A percentile compares a stretch with the other conserved stretches of the same genome.
Evolutionary conservation across 2,888 invertebrate genomes (phyloP).

Genomic region (Leuctra nigra): DNA sequence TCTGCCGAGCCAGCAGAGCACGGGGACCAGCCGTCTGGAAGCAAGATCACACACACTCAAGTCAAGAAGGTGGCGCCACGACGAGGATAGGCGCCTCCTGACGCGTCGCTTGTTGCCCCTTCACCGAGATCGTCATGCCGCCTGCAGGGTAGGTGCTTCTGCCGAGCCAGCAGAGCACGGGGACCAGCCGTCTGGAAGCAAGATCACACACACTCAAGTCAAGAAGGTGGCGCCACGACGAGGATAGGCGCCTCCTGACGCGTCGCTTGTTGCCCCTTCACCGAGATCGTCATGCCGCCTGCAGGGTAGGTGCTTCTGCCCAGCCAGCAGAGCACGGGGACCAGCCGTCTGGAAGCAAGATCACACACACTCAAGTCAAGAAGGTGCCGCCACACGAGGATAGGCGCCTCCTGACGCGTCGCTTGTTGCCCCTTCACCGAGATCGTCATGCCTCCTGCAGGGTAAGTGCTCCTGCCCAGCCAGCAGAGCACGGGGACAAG

Average conservation of each 20-base stretch:
- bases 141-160: slow-evolving; percentile 67
- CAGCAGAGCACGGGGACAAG: slow-evolving; percentile 58
- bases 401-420: slow-evolving; percentile 45
- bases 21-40: slow-evolving; percentile 44
- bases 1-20: slow-evolving; percentile 67
- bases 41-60: slow-evolving; percentile 74
- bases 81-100: slow-evolving; percentile 47
- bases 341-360: slow-evolving; percentile 43
- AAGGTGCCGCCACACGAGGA: slow-evolving; percentile 70
- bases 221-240: slow-evolving; percentile 81
- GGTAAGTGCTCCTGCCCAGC: slow-evolving; percentile 65
- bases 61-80: slow-evolving; percentile 87
- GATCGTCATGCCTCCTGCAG: slow-evolving; percentile 69
- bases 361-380: too few relatives aligned
- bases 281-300: slow-evolving; percentile 67
- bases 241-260: slow-evolving; percentile 47
- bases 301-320: slow-evolving; percentile 67
- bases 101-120: slow-evolving; percentile 56
- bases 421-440: slow-evolving; percentile 63
- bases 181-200: slow-evolving; percentile 45
- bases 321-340: slow-evolving; percentile 62
- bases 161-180: slow-evolving; percentile 65
- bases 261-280: slow-evolving; percentile 60
- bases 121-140: slow-evolving; percentile 66
- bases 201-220: too few relatives aligned